These are phyloP conservation scores for Oryzias celebensis DNA, from an alignment of 2,113 vertebrate species.

Conservation along the genomic window DNA sequence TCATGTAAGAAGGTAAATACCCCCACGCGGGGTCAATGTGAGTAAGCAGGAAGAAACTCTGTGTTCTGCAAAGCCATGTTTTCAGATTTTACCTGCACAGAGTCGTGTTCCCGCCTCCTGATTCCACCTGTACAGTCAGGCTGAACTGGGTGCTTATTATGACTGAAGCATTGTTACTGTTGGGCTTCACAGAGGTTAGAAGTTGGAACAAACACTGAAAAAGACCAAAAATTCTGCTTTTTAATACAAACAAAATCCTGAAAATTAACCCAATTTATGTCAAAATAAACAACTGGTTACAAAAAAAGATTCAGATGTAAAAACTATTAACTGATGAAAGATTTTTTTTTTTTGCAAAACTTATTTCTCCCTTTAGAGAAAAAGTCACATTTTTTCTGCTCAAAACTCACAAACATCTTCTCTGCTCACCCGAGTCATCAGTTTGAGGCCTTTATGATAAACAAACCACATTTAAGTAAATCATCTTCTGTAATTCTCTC, in stretches of 20 bases:
- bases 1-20: constrained; percentile 25
- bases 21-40: constrained; percentile 18
- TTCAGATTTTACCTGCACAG: constrained; percentile 67
- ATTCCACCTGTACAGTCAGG: constrained; percentile 60
- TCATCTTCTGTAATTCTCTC: no score
- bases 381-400: no score
- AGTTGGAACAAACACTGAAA: constrained; percentile 74
- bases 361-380: no score
- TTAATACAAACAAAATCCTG: not conserved
- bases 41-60: constrained; percentile 18
- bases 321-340: no score
- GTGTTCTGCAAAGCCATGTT: not conserved
- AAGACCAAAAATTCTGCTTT: not conserved
- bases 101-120: constrained; percentile 35
- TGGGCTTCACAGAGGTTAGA: constrained; percentile 51
- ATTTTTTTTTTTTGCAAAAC: no score
- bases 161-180: constrained; percentile 57
- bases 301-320: no score
- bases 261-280: not conserved
- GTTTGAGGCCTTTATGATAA: no score
- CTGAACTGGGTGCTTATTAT: constrained; percentile 71
- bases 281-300: not conserved
- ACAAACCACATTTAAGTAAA: no score
- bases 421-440: no score
- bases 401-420: no score